Evolutionary conservation across 2,888 invertebrate species (phyloP), one percentile per base, ranked within the genome.

Genomic region (Hypolimnas misippus): DNA sequence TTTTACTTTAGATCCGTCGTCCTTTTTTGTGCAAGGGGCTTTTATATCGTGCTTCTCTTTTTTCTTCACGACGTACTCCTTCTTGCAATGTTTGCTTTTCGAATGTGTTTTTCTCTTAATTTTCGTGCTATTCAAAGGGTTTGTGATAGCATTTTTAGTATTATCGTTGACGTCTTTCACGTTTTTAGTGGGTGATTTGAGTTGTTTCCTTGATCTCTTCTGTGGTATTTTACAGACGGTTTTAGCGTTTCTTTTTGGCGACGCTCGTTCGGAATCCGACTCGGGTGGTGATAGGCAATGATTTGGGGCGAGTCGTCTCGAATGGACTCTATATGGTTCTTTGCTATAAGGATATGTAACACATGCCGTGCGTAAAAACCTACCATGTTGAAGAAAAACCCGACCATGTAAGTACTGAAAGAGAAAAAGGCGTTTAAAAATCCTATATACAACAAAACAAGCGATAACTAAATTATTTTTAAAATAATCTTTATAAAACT

Each of bases 321-420:
- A 78, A 67, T 89, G 90, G 62, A 82, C 86, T 76, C 91, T 86
- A 68, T 89, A 89, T 0, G 91, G 90, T 60, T 89, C 89, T 67
- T 89, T 87, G 67, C 89, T 89, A 83, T 92, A 84, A 38, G 91
- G 80, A 82, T 79, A 88, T 3, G 87, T 93, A 57, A 96, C 93
- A 73, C 94, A 93, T 0, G 95, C 96, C 8, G 95, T 93, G 50
- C 95, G 93, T 58, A 96, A 81, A 53, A 94, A 93, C 77, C 95
- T 93, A 0, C 95, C 95, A 57, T 95, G 94, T 84, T 96, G 95
- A 1, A 96, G 88, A 76, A 94, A 96, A 12, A 96, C 94, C 71
- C 94, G 93, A 1, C 96, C 96, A 80, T 96, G 96, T 17, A 96
- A 92, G 81, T 96, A 96, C 96, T 96, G 83, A 21, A 92, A 92